These are phyloP conservation scores for Haliaeetus leucogaster DNA, from an alignment of 2,113 vertebrate species.

Conservation along the genomic window DNA sequence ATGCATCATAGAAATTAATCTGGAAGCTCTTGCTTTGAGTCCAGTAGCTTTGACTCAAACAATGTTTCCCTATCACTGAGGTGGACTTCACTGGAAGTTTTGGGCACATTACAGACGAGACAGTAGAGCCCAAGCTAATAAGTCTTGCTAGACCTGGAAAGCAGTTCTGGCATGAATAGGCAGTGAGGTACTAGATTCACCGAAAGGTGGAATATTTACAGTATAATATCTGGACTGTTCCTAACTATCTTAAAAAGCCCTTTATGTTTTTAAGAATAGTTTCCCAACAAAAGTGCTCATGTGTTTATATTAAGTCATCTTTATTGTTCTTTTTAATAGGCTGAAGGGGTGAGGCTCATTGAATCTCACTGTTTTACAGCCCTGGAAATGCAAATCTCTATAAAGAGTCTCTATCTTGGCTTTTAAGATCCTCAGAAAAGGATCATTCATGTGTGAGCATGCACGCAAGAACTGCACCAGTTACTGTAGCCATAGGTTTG, in stretches of 20 bases:
- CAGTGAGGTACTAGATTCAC: not conserved
- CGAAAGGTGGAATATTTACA: not conserved
- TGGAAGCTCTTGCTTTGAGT: not conserved
- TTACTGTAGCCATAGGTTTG: not conserved
- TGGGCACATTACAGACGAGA: fast-evolving
- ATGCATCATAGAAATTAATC: not conserved
- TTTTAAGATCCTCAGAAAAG: not conserved
- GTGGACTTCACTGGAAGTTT: not conserved
- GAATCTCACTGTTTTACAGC: not conserved
- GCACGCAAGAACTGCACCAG: not conserved
- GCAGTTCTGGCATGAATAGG: not conserved
- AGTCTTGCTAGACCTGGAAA: not conserved
- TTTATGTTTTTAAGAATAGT: not conserved
- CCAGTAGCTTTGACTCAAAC: not conserved
- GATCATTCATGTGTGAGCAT: fast-evolving
- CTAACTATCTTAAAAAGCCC: not conserved
- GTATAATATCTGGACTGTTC: not conserved
- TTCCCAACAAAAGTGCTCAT: not conserved
- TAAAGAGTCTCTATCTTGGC: not conserved
- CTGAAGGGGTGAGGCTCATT: not conserved
- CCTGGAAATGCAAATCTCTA: not conserved
- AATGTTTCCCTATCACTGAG: not conserved
- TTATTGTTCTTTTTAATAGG: not conserved
- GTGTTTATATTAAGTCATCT: not conserved
- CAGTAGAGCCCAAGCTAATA: not conserved